Percentiles rank a stretch among this genome's conserved stretches.
phyloP scores from a whole-genome alignment of 2,888 invertebrate genomes.

The Campoletis raptor region DNA sequence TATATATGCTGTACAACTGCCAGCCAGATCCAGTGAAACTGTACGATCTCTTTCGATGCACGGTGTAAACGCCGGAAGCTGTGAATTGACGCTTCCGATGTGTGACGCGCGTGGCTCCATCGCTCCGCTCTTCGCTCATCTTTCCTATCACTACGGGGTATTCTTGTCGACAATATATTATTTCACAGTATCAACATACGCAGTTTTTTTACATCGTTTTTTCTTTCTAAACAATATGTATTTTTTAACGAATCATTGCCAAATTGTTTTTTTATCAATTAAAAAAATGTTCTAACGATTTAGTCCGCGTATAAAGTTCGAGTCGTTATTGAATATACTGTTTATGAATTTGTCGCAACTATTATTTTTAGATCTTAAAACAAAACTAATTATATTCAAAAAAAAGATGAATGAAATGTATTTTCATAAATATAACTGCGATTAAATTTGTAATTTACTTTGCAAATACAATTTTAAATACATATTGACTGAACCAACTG shows the following conservation, averaged over 20 bases:
- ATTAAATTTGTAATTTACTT: too few species aligned
- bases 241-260: neutral
- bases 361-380: too few species aligned
- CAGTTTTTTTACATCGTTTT: neutral
- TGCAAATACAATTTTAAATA: too few species aligned
- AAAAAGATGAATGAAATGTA: too few species aligned
- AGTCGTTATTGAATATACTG: too few species aligned
- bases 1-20: neutral
- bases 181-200: neutral
- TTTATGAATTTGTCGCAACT: too few species aligned
- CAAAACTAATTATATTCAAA: too few species aligned
- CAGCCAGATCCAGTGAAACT: constrained; percentile 24
- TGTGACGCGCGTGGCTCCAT: constrained; percentile 66
- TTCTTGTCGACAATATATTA: constrained; percentile 38
- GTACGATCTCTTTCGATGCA: constrained; percentile 61
- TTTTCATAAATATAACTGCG: too few species aligned
- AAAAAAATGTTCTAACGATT: neutral
- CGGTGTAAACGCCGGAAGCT: constrained; percentile 78
- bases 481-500: too few species aligned
- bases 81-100: constrained; percentile 77
- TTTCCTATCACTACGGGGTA: constrained; percentile 49
- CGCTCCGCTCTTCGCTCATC: constrained; percentile 52
- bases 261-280: neutral
- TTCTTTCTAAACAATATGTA: neutral
- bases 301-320: too few species aligned